Evolutionary conservation across 2,888 invertebrate species (phyloP).

Genomic region (Caenorhabditis imperialis): DNA sequence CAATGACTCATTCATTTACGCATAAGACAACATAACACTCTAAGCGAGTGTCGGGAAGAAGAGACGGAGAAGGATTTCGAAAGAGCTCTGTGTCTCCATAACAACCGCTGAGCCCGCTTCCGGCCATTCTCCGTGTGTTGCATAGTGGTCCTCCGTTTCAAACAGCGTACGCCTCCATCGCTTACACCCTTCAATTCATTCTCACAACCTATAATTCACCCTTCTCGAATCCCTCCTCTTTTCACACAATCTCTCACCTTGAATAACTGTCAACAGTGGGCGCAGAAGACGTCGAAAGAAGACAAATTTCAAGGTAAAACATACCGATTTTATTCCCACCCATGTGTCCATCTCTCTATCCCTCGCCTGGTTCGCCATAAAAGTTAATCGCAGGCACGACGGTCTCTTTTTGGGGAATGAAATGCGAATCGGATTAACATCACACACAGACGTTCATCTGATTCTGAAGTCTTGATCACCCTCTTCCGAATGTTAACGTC

Average conservation of each 20-base stretch:
- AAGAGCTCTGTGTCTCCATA: constrained; percentile 33
- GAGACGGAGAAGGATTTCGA: no score
- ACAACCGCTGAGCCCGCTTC: constrained; percentile 23
- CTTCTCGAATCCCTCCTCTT: constrained; percentile 14
- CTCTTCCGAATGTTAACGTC: no score
- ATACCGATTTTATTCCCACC: constrained; percentile 31
- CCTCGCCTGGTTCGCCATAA: constrained; percentile 23
- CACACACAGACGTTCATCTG: no score
- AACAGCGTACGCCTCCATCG: constrained; percentile 1
- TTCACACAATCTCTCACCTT: constrained; percentile 12
- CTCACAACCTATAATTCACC: background rate
- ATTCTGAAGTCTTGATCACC: no score
- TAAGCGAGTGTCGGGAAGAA: no score
- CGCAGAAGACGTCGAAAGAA: background rate
- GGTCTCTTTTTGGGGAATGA: background rate
- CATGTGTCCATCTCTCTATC: constrained; percentile 33
- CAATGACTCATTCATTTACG: constrained; percentile 46
- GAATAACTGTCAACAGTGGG: constrained; percentile 47
- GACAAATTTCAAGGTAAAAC: constrained; percentile 57
- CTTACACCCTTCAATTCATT: background rate
- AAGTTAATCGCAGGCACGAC: constrained; percentile 40
- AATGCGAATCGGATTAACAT: background rate
- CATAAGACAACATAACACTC: constrained; percentile 35
- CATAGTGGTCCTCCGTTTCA: constrained; percentile 26
- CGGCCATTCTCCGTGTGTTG: constrained; percentile 23